Evolutionary conservation across 2,888 invertebrate genomes (phyloP).

Genomic region (Lathronympha strigana): DNA sequence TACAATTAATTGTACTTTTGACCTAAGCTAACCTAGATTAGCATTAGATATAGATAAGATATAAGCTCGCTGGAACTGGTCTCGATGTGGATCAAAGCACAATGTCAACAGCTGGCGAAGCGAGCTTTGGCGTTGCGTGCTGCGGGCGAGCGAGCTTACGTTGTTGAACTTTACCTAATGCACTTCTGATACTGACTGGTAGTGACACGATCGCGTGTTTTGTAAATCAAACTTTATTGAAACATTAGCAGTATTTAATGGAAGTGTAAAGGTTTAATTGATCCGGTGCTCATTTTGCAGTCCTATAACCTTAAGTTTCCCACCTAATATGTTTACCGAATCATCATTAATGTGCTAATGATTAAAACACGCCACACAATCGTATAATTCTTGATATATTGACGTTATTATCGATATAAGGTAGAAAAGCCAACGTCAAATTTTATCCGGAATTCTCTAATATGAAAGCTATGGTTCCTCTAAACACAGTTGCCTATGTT

Average conservation of each 20-base stretch:
- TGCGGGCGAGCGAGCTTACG: conserved; percentile 8
- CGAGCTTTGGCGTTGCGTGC: conserved; percentile 35
- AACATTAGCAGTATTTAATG: background rate
- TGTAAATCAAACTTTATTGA: background rate
- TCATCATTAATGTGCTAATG: no score
- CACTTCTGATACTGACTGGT: conserved; percentile 12
- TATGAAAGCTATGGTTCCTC: no score
- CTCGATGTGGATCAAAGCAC: conserved; percentile 69
- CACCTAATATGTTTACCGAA: no score
- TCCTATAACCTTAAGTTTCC: no score
- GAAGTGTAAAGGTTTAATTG: background rate
- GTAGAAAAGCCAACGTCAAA: no score
- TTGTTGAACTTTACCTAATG: conserved; percentile 21
- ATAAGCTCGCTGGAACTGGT: conserved; percentile 59
- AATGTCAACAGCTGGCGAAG: conserved; percentile 61
- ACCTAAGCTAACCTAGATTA: conserved; percentile 41
- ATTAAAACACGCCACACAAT: no score
- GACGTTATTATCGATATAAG: no score
- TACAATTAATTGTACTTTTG: conserved; percentile 42
- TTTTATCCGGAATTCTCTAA: no score
- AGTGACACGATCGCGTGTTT: conserved; percentile 15
- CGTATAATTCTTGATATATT: no score
- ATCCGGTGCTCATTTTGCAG: background rate
- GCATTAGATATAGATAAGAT: conserved; percentile 38
- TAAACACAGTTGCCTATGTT: no score